Evolutionary conservation across 2,113 vertebrate genomes (phyloP), one percentile per base, ranked within the genome.

Genomic region (Steatornis caripensis): DNA sequence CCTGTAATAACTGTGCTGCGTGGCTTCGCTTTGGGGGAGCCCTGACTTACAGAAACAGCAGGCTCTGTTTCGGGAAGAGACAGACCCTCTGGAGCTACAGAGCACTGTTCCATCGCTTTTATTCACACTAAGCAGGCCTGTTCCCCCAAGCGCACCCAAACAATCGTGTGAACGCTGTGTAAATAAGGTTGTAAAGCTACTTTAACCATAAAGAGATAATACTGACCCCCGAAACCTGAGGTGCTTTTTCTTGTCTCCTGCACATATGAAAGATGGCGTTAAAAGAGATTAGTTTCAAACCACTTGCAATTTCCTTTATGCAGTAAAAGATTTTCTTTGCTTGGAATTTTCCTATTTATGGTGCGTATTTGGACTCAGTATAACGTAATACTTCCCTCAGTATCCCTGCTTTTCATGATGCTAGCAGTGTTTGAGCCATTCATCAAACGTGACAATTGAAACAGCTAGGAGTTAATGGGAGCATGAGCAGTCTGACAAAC

Each of bases 401-500:
- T 92, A 83, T 90, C 66, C 85, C 58, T 89, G 66, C 91, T 96
- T 97, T 95, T 97, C 95, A 97, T 95, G 93, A 93, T 88, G 89
- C 94, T 95, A 84, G 13, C 76, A 97, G 82, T 93, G 89, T 91
- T 92, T 89, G 79, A 94, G 88, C 87, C 91, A 96, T 97, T 97
- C 95, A 97, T 97, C 96, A 96, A 85, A 92, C 4, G 4, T 96
- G 94, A 97, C 96, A 95, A 94, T 69, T 88, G 96, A 95, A 97
- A 97, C 93, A 92, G 96, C 95, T 92, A 95, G 76, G 89, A 97
- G 96, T 97, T 97, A 98, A 97, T 96, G 89, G 96, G 87, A 97
- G 94, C 94, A 97, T 95, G 91, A 97, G 92, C 84, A 96, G 95
- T 97, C 97, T 96, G 96, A 96, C 95, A 96, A 97, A 97, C 96